Evolutionary conservation across 2,113 vertebrate species (phyloP).

Genomic region (Solea senegalensis): DNA sequence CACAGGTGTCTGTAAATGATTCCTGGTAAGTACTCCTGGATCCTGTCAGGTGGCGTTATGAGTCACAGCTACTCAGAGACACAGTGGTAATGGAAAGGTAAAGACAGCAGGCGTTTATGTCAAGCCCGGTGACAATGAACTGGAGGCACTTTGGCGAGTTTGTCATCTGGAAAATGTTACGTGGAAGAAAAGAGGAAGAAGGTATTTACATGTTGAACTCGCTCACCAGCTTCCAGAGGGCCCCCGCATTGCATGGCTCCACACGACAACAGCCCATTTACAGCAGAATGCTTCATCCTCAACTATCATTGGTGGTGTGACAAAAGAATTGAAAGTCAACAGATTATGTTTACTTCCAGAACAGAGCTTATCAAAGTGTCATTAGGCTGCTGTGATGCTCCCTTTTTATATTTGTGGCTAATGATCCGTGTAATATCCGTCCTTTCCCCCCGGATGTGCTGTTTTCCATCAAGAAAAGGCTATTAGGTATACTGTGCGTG

Average conservation of each 20-base stretch:
- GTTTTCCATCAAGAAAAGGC: slow-evolving; percentile 74
- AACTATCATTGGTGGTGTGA: slow-evolving; percentile 71
- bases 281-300: slow-evolving; percentile 65
- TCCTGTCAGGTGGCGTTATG: slow-evolving; percentile 5
- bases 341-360: slow-evolving; percentile 87
- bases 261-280: slow-evolving; percentile 48
- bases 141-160: slow-evolving; percentile 14
- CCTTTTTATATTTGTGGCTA: slow-evolving; percentile 83
- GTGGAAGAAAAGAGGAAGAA: slow-evolving; percentile 3
- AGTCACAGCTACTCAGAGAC: slow-evolving; percentile 33
- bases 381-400: slow-evolving; percentile 84
- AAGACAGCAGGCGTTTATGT: slow-evolving; percentile 44
- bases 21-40: slow-evolving; percentile 23
- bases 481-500: slow-evolving; percentile 69
- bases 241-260: slow-evolving; percentile 30
- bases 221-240: slow-evolving; percentile 11
- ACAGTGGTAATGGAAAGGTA: slow-evolving; percentile 36
- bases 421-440: slow-evolving; percentile 89
- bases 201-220: slow-evolving; percentile 53
- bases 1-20: slow-evolving; percentile 28
- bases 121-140: slow-evolving; percentile 44
- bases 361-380: slow-evolving; percentile 79
- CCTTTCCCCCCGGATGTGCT: slow-evolving; percentile 72
- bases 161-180: slow-evolving; percentile 25
- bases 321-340: slow-evolving; percentile 83